These are phyloP conservation scores for Ammospiza nelsoni DNA, from an alignment of 2,113 vertebrate species.

Conservation along the genomic window DNA sequence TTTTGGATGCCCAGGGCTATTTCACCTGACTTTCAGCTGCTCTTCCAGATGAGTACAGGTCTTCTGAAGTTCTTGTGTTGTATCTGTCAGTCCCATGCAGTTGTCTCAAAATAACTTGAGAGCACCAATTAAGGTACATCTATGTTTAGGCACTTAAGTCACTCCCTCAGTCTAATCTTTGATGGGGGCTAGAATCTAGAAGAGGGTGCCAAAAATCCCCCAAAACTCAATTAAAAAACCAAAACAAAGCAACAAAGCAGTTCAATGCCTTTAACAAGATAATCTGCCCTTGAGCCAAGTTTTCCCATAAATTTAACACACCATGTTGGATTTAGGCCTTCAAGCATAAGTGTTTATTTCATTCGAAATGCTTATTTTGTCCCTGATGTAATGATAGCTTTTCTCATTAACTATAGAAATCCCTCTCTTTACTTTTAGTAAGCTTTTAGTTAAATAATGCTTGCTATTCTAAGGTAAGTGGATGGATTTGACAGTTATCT, in stretches of 20 bases:
- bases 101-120: background rate
- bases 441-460: background rate
- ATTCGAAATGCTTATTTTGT: constrained; percentile 1
- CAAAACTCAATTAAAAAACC: background rate
- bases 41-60: background rate
- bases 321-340: background rate
- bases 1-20: background rate
- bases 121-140: background rate
- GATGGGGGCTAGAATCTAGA: background rate
- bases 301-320: background rate
- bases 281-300: background rate
- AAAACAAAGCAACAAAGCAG: background rate
- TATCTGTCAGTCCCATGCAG: background rate
- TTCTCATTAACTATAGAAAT: background rate
- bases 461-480: background rate
- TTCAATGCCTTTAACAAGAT: background rate
- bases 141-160: background rate
- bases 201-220: background rate
- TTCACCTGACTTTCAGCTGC: background rate
- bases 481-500: background rate
- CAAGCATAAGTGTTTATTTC: background rate
- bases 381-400: background rate
- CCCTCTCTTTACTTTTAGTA: background rate
- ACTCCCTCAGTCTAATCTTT: background rate
- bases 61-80: background rate